Percentiles rank a stretch among this genome's conserved stretches.
These are phyloP conservation scores for Himantopus leucocephalus DNA, from an alignment of 2,113 vertebrate genomes.

Conservation along the genomic window DNA sequence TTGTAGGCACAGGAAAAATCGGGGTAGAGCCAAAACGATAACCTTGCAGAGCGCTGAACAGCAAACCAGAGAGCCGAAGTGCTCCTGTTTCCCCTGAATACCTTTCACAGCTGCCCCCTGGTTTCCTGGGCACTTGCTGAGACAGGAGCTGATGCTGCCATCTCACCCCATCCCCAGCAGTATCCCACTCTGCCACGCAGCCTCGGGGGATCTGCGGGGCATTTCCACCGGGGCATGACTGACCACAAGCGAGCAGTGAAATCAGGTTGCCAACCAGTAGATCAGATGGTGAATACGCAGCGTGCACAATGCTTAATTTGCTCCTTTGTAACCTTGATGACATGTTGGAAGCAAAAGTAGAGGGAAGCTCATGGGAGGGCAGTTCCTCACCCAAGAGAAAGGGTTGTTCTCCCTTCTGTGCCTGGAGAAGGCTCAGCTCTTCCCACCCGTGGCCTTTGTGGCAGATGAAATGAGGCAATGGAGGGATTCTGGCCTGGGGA, in stretches of 20 bases:
- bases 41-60: neutral
- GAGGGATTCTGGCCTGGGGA: neutral
- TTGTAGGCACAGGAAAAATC: neutral
- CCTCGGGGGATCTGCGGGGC: neutral
- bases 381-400: neutral
- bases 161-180: neutral
- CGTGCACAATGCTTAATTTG: neutral
- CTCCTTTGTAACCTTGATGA: neutral
- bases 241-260: neutral
- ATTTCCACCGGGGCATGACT: neutral
- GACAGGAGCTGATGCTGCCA: neutral
- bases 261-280: neutral
- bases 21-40: neutral
- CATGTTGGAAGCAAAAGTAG: neutral
- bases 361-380: neutral
- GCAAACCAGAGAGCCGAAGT: neutral
- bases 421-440: neutral
- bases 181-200: neutral
- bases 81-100: neutral
- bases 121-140: neutral
- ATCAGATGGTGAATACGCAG: accelerated
- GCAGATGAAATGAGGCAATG: neutral
- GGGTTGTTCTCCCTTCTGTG: neutral
- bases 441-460: neutral
- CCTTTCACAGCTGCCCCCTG: neutral